Percentiles rank a stretch among this genome's conserved stretches.
These are phyloP conservation scores for Malacosoma neustria DNA, from an alignment of 2,888 invertebrate species.

Conservation along the genomic window DNA sequence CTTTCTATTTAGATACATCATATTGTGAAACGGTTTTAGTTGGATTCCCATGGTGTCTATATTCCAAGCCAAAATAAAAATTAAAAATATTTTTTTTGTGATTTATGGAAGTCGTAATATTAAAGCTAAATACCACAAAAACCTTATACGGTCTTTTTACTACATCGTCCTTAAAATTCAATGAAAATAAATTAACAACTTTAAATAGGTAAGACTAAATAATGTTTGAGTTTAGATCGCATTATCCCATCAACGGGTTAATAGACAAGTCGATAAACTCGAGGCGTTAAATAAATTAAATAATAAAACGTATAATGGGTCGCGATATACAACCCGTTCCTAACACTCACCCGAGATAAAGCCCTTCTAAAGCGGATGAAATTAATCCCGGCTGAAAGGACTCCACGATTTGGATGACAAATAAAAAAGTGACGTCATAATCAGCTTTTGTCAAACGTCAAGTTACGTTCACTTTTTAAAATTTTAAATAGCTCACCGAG, in stretches of 20 bases:
- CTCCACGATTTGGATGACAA: conserved; percentile 40
- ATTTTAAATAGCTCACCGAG: conserved; percentile 57
- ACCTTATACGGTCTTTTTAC: too few relatives aligned
- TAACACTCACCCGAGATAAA: conserved; percentile 60
- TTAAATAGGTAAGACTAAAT: conserved; percentile 42
- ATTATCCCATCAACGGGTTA: conserved; percentile 65
- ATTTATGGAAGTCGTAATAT: too few relatives aligned
- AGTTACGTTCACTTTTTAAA: conserved; percentile 57
- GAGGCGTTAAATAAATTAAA: conserved; percentile 73
- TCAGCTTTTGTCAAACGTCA: conserved; percentile 73
- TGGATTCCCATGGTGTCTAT: too few relatives aligned
- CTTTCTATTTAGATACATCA: too few relatives aligned
- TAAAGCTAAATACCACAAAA: too few relatives aligned
- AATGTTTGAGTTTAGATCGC: conserved; percentile 59
- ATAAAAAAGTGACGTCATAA: conserved; percentile 68
- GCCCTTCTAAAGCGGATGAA: conserved; percentile 68
- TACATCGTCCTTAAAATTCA: conserved; percentile 1
- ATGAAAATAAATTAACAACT: conserved; percentile 29
- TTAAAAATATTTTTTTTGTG: too few relatives aligned
- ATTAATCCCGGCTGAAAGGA: conserved; percentile 71
- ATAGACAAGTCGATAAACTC: conserved; percentile 66
- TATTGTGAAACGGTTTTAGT: too few relatives aligned
- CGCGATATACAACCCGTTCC: conserved; percentile 67
- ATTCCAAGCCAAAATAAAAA: too few relatives aligned
- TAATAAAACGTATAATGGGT: conserved; percentile 72